phyloP scores from a whole-genome alignment of 2,797 vertebrate species.

The Epinephelus awoara region DNA sequence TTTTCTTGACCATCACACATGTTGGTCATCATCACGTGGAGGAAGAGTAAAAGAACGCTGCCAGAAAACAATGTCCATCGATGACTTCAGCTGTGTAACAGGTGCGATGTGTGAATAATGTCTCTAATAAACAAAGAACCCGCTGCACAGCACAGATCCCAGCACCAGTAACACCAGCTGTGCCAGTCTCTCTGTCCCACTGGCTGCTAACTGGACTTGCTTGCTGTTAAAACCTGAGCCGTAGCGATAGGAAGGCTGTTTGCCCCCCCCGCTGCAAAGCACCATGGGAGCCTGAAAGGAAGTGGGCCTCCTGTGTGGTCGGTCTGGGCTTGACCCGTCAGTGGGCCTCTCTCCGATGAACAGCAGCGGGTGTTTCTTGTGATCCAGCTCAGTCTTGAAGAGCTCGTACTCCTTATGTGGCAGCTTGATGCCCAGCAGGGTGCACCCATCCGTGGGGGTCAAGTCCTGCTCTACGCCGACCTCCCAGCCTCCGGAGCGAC shows the following conservation, averaged over 20 bases:
- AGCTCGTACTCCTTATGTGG: constrained; percentile 95
- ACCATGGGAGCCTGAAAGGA: constrained; percentile 92
- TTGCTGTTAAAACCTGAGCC: constrained; percentile 65
- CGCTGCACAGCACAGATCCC: constrained; percentile 66
- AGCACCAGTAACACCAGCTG: constrained; percentile 63
- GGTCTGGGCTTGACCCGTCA: constrained; percentile 91
- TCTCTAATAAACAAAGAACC: constrained; percentile 69
- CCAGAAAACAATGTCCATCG: constrained; percentile 64
- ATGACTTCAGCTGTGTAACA: constrained; percentile 51
- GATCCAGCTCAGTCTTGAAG: constrained; percentile 89
- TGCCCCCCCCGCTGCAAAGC: constrained; percentile 79
- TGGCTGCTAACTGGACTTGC: constrained; percentile 65
- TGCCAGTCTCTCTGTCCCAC: constrained; percentile 61
- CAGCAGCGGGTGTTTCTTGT: constrained; percentile 85
- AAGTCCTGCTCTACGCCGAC: constrained; percentile 89
- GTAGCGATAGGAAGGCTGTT: constrained; percentile 48
- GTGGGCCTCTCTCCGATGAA: constrained; percentile 91
- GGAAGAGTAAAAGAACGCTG: constrained; percentile 61
- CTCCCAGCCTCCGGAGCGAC: constrained; percentile 84
- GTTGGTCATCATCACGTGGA: constrained; percentile 48
- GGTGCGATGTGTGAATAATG: constrained; percentile 28
- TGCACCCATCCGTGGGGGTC: constrained; percentile 89
- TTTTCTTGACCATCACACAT: constrained; percentile 46
- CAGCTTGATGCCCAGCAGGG: constrained; percentile 89
- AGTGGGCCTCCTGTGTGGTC: constrained; percentile 88